Evolutionary conservation across 2,797 vertebrate genomes (phyloP), one percentile per base, ranked within the genome.

Genomic region (Falco peregrinus): DNA sequence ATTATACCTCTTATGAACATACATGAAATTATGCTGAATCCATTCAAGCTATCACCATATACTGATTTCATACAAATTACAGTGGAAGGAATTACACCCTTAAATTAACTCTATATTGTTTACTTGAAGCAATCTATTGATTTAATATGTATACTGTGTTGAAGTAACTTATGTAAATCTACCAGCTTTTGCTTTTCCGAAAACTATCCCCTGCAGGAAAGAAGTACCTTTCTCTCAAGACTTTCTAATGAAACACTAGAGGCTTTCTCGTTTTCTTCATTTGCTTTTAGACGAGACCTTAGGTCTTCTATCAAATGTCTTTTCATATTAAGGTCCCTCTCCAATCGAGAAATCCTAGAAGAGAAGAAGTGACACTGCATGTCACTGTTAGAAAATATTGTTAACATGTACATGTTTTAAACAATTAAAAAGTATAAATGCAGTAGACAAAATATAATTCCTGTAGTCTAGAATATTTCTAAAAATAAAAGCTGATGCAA

Each of bases 271-370:
- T 98, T 99, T 96, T 99, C 99, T 97, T 99, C 98, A 96, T 98
- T 97, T 91, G 98, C 85, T 98, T 99, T 99, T 87, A 99, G 97
- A 94, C 96, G 98, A 28, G 98, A 98, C 95, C 97, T 98, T 96
- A 99, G 97, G 91, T 99, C 98, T 85, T 99, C 99, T 96, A 99
- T 98, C 89, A 99, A 97, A 97, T 99, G 98, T 94, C 98, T 98
- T 97, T 99, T 99, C 98, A 98, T 99, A 90, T 41, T 97, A 94
- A 99, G 90, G 79, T 99, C 98, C 71, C 99, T 98, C 95, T 99
- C 99, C 84, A 98, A 75, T 64, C 97, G 98, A 96, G 97, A 98
- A 60, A 96, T 84, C 96, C 99, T 99, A 89, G 69, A 94, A 65
- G 7, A 48, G 26, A 92, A 94, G 83, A 92, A 70, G 20, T 18